These are phyloP conservation scores for Chaenodraco wilsoni DNA, from an alignment of 2,797 vertebrate species.

Conservation along the genomic window DNA sequence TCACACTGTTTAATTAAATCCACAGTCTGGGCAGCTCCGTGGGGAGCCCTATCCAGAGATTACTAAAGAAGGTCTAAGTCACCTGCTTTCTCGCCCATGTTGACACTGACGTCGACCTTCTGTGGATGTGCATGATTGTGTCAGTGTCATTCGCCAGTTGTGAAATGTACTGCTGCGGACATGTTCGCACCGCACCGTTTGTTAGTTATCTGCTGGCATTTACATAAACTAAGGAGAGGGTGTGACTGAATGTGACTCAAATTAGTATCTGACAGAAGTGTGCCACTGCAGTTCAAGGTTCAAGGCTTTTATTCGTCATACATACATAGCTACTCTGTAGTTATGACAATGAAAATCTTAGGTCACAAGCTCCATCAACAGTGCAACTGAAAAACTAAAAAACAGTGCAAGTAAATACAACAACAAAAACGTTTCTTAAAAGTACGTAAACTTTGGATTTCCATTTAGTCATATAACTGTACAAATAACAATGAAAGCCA, in stretches of 20 bases:
- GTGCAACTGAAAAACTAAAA: no score
- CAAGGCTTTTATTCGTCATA: no score
- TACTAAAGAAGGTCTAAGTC: slow-evolving; percentile 76
- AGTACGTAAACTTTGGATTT: slow-evolving; percentile 4
- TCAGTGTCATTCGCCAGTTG: slow-evolving; percentile 89
- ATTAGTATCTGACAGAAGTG: slow-evolving; percentile 42
- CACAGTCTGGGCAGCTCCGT: slow-evolving; percentile 75
- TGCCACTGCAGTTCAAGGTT: background rate
- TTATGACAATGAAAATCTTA: no score
- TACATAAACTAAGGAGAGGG: slow-evolving; percentile 42
- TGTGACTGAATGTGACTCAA: slow-evolving; percentile 50
- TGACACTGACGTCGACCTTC: slow-evolving; percentile 85
- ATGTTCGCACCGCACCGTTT: slow-evolving; percentile 50
- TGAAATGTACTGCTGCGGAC: slow-evolving; percentile 71
- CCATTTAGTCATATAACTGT: background rate
- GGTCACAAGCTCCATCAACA: no score
- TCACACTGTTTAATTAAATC: slow-evolving; percentile 87
- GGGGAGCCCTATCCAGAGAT: slow-evolving; percentile 73
- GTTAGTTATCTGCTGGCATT: slow-evolving; percentile 57
- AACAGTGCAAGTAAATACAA: no score
- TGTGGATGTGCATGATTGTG: slow-evolving; percentile 83
- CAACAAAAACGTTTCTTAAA: no score
- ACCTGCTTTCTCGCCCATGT: slow-evolving; percentile 82
- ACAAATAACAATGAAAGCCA: slow-evolving; percentile 17
- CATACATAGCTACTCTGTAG: no score